These are phyloP conservation scores for Engraulis encrasicolus DNA, from an alignment of 2,113 vertebrate genomes.

Conservation along the genomic window DNA sequence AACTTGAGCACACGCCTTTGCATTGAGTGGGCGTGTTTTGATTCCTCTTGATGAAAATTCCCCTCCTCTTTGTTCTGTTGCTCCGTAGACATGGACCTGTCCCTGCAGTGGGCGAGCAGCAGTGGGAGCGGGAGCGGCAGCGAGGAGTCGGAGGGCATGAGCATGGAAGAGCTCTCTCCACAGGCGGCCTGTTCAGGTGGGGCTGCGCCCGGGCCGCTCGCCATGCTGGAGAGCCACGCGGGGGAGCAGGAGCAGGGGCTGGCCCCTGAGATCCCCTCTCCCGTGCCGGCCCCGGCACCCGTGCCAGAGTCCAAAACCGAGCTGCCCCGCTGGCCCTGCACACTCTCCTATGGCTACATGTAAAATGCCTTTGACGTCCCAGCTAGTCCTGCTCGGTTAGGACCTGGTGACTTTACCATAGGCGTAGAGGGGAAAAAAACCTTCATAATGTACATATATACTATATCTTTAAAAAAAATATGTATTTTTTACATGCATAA, in stretches of 20 bases:
- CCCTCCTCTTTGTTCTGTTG: too few species aligned
- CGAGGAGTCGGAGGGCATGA: conserved; percentile 84
- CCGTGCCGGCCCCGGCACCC: conserved; percentile 61
- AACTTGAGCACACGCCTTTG: too few species aligned
- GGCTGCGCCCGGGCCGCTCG: conserved; percentile 80
- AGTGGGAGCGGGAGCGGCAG: conserved; percentile 62
- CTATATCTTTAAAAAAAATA: too few species aligned
- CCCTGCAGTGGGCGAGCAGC: conserved; percentile 60
- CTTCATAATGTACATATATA: background rate
- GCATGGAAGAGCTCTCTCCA: conserved; percentile 81
- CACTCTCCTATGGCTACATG: conserved; percentile 84
- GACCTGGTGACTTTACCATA: conserved; percentile 1
- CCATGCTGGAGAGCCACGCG: conserved; percentile 73
- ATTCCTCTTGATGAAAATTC: too few species aligned
- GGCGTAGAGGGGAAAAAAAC: background rate
- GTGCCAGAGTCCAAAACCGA: conserved; percentile 83
- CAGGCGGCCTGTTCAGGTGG: conserved; percentile 81
- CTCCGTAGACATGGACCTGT: conserved; percentile 46
- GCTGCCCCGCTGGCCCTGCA: conserved; percentile 84
- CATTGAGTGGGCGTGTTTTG: too few species aligned
- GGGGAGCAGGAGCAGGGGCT: conserved; percentile 74
- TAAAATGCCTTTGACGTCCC: conserved; percentile 60
- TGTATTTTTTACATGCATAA: too few species aligned
- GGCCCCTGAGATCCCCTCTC: conserved; percentile 76
- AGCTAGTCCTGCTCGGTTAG: background rate